These are phyloP conservation scores for Potamarius usumacintae DNA, from an alignment of 2,113 vertebrate species.

Conservation along the genomic window DNA sequence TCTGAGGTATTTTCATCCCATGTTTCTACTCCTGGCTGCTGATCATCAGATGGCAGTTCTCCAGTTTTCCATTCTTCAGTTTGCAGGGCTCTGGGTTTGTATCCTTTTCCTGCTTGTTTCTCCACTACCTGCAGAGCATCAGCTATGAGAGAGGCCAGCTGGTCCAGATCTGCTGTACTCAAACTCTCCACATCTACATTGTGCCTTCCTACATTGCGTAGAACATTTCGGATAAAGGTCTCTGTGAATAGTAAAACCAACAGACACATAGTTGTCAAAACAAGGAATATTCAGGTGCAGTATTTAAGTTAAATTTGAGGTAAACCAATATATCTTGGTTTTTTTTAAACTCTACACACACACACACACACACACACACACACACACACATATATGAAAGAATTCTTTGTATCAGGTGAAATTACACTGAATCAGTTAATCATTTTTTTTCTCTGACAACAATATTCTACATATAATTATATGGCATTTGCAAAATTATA, in stretches of 20 bases:
- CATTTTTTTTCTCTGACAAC: neutral
- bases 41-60: neutral
- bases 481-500: neutral
- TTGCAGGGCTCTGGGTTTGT: conserved; percentile 45
- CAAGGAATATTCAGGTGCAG: neutral
- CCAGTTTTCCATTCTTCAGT: neutral
- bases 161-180: conserved; percentile 73
- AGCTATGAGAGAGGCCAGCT: conserved; percentile 74
- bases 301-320: neutral
- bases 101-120: conserved; percentile 48
- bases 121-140: conserved; percentile 72
- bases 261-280: neutral
- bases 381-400: neutral
- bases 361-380: no score
- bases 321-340: neutral
- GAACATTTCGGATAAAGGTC: conserved; percentile 76
- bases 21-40: conserved; percentile 11
- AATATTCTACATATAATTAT: neutral
- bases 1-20: conserved; percentile 31
- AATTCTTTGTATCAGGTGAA: neutral
- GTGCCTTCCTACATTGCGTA: conserved; percentile 77
- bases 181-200: conserved; percentile 73
- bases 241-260: conserved; percentile 66
- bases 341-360: neutral
- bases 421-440: neutral